phyloP scores from a whole-genome alignment of 2,113 vertebrate genomes.

The Pagrus major region DNA sequence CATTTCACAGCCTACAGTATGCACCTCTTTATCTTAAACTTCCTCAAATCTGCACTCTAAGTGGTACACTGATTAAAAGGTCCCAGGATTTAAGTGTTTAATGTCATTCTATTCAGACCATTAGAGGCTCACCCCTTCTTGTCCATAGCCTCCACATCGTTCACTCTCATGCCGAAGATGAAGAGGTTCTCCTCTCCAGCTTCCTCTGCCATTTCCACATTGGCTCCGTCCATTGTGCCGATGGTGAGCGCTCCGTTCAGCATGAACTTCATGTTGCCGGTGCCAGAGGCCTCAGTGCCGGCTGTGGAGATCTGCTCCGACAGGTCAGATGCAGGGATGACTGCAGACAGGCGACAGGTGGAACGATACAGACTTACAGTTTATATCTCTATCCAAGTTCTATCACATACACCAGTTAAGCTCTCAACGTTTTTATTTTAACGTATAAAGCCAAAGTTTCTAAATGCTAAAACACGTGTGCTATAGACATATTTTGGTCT shows the following conservation, averaged over 20 bases:
- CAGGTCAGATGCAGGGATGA: slow-evolving; percentile 89
- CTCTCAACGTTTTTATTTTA: not conserved
- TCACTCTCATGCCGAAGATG: slow-evolving; percentile 93
- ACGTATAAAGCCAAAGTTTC: not conserved
- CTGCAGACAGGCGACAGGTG: slow-evolving; percentile 65
- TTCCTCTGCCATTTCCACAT: slow-evolving; percentile 95
- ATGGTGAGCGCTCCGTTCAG: slow-evolving; percentile 94
- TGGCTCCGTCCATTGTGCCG: slow-evolving; percentile 95
- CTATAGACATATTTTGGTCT: not conserved
- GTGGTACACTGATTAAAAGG: no score
- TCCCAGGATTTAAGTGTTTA: not conserved
- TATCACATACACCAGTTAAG: not conserved
- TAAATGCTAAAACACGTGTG: not conserved
- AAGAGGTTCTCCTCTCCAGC: slow-evolving; percentile 91
- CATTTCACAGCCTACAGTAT: no score
- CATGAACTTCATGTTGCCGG: slow-evolving; percentile 98
- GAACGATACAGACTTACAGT: not conserved
- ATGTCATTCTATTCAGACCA: not conserved
- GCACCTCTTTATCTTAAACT: no score
- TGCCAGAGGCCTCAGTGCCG: slow-evolving; percentile 93
- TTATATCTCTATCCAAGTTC: not conserved
- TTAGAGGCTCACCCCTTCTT: slow-evolving; percentile 84
- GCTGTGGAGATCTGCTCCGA: slow-evolving; percentile 95
- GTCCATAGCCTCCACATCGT: slow-evolving; percentile 89
- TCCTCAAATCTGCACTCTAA: no score